Percentiles rank a stretch among this genome's conserved stretches.
Conservation (phyloP, 2,888 invertebrate genomes). For the Acronicta alni region DNA sequence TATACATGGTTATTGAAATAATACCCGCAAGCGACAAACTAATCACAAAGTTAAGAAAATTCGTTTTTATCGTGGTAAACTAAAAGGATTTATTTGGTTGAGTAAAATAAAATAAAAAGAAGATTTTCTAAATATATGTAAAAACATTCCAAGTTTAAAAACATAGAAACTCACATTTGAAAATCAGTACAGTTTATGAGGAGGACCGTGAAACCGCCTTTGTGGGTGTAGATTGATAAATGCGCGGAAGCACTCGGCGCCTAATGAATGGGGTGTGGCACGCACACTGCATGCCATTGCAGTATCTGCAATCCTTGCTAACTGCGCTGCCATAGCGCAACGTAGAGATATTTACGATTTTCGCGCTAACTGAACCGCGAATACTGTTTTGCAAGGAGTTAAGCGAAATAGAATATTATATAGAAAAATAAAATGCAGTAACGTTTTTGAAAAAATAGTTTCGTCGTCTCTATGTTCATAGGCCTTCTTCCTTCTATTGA, state of each 20-base stretch:
- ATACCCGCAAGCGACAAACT: not conserved
- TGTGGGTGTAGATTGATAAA: constrained; percentile 85
- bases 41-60: not conserved
- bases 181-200: constrained; percentile 52
- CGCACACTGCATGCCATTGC: constrained; percentile 81
- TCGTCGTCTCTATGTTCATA: not conserved
- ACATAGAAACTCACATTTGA: constrained; percentile 34
- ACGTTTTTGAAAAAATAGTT: not conserved
- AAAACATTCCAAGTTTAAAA: constrained; percentile 26
- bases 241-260: constrained; percentile 87
- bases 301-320: constrained; percentile 79
- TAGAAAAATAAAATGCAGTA: not conserved
- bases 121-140: not conserved
- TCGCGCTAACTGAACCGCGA: constrained; percentile 59
- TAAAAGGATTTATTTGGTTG: not conserved
- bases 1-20: not conserved
- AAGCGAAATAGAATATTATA: constrained; percentile 7
- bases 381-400: constrained; percentile 51
- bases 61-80: no score
- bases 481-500: not conserved
- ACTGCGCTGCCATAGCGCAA: constrained; percentile 64
- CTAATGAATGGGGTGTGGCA: constrained; percentile 88
- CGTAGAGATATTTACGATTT: constrained; percentile 73
- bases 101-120: not conserved
- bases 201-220: constrained; percentile 66